A percentile compares a stretch with the other conserved stretches of the same genome.
phyloP scores from a whole-genome alignment of 2,888 invertebrate genomes.

The Chromoteleia sp. region DNA sequence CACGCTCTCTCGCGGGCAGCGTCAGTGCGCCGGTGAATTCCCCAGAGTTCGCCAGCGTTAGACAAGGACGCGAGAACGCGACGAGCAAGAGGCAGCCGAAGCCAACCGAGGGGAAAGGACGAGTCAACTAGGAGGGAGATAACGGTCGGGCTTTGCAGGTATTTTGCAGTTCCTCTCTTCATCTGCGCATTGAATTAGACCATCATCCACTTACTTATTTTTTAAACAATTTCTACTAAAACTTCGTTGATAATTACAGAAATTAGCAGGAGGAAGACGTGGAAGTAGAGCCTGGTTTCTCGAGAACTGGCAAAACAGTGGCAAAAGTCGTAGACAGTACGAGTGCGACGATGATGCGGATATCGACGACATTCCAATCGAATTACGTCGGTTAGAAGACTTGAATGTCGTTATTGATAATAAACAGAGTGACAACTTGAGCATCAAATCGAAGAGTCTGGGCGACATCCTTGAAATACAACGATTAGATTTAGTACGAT shows the following conservation, averaged over 20 bases:
- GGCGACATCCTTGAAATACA: conserved; percentile 93
- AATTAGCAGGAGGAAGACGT: conserved; percentile 90
- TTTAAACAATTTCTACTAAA: background rate
- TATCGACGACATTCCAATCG: conserved; percentile 93
- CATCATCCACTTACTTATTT: background rate
- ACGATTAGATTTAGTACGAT: conserved; percentile 89
- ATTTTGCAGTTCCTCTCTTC: conserved; percentile 32
- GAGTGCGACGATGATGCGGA: conserved; percentile 86
- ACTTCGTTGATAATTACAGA: conserved; percentile 84
- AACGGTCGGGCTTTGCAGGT: conserved; percentile 71
- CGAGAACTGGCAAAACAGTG: conserved; percentile 89
- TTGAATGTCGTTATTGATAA: conserved; percentile 77
- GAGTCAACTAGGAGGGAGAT: conserved; percentile 69
- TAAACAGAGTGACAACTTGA: conserved; percentile 83
- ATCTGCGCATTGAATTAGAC: conserved; percentile 15
- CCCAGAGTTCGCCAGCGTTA: conserved; percentile 67
- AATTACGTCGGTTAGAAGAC: conserved; percentile 92
- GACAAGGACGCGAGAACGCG: conserved; percentile 49
- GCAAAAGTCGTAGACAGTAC: conserved; percentile 78
- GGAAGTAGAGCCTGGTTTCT: conserved; percentile 90
- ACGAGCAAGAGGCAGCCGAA: conserved; percentile 56
- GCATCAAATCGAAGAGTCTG: conserved; percentile 93
- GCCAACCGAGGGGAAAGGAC: conserved; percentile 63
- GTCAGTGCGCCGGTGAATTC: conserved; percentile 61
- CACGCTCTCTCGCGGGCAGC: conserved; percentile 49